These are phyloP conservation scores for Teleopsis dalmanni DNA, from an alignment of 1,140 invertebrate species.

Conservation along the genomic window DNA sequence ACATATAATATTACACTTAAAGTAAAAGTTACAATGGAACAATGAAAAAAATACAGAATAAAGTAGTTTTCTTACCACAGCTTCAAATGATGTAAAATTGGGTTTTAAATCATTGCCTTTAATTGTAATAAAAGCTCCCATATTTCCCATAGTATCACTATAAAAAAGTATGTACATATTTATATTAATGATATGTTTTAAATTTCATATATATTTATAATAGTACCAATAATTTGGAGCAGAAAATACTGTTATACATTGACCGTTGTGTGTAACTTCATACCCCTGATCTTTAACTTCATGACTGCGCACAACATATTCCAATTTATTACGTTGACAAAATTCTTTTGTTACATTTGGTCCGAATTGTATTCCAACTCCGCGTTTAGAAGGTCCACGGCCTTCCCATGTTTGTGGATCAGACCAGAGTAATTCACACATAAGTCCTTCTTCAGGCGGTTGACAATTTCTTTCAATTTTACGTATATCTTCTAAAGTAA, in stretches of 20 bases:
- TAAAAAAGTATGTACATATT: conserved; percentile 27
- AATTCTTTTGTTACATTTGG: conserved; percentile 92
- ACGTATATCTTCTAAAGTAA: conserved; percentile 85
- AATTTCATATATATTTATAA: background rate
- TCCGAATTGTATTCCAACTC: conserved; percentile 97
- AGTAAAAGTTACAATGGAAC: too few species aligned
- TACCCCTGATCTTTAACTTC: conserved; percentile 98
- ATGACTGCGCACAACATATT: conserved; percentile 93
- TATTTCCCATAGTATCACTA: conserved; percentile 98
- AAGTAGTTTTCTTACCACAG: conserved; percentile 53
- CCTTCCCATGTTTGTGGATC: conserved; percentile 89
- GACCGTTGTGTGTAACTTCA: conserved; percentile 87
- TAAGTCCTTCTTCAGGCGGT: conserved; percentile 92
- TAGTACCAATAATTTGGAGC: conserved; percentile 97
- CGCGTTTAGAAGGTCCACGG: conserved; percentile 86
- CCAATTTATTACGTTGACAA: conserved; percentile 74
- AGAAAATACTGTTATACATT: conserved; percentile 94
- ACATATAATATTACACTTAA: too few species aligned
- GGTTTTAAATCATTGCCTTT: conserved; percentile 87
- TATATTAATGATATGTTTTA: background rate
- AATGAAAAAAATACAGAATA: background rate
- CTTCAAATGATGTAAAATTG: conserved; percentile 84
- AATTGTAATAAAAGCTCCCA: conserved; percentile 94
- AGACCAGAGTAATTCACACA: conserved; percentile 98
- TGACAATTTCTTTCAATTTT: conserved; percentile 86